Conservation (phyloP, 2,797 vertebrate species). For the Peromyscus eremicus region DNA sequence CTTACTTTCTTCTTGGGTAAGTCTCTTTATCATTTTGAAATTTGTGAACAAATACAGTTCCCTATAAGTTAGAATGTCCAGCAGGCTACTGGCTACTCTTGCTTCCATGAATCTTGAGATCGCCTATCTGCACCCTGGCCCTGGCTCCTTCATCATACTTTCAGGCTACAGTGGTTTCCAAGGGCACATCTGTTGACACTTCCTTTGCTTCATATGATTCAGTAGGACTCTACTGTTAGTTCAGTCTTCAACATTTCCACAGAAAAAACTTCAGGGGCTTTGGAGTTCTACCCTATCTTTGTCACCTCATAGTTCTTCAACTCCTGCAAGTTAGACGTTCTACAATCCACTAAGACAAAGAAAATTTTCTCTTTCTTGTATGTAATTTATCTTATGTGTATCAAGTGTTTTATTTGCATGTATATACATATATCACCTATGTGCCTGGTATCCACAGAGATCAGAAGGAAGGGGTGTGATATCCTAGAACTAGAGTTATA, state of each 20-base stretch:
- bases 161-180: not conserved
- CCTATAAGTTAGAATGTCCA: not conserved
- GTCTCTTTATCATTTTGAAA: not conserved
- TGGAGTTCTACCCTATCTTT: accelerated
- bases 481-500: not conserved
- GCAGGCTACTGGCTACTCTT: accelerated
- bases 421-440: not conserved
- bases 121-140: not conserved
- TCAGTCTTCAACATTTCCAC: accelerated
- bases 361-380: not conserved
- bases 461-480: not conserved
- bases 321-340: not conserved
- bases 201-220: not conserved
- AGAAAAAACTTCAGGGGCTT: not conserved
- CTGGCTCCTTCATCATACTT: not conserved
- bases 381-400: not conserved
- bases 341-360: not conserved
- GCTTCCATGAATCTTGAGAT: not conserved
- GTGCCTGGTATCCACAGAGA: not conserved
- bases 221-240: not conserved
- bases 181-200: not conserved
- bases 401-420: no score
- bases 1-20: not conserved
- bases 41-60: not conserved
- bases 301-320: not conserved